These are phyloP conservation scores for Pterobdella sp. DNA, from an alignment of 2,888 invertebrate species.

Conservation along the genomic window DNA sequence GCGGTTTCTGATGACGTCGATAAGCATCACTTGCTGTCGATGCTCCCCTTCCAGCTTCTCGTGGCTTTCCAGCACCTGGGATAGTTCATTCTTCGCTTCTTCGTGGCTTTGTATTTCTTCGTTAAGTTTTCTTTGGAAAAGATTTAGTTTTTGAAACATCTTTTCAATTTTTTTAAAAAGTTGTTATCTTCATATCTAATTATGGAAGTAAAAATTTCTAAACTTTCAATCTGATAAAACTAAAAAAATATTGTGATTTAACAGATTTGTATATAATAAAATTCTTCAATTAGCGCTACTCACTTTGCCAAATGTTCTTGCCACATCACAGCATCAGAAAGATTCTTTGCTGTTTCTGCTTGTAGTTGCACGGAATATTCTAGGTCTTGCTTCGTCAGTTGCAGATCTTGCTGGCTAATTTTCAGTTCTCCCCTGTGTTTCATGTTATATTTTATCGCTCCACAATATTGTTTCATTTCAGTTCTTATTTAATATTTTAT, in stretches of 20 bases:
- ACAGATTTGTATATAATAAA: too few relatives aligned
- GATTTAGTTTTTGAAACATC: too few relatives aligned
- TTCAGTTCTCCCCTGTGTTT: neutral
- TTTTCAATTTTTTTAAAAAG: too few relatives aligned
- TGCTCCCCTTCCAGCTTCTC: conserved; percentile 7
- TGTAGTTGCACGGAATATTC: neutral
- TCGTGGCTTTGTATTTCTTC: neutral
- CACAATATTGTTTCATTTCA: too few relatives aligned
- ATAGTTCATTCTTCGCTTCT: neutral
- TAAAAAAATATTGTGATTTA: too few relatives aligned
- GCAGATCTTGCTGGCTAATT: neutral
- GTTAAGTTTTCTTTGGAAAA: neutral
- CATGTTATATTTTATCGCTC: too few relatives aligned
- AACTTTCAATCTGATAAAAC: too few relatives aligned
- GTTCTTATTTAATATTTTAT: too few relatives aligned
- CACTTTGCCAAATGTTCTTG: neutral
- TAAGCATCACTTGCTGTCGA: neutral
- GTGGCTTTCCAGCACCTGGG: neutral
- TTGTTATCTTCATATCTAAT: too few relatives aligned
- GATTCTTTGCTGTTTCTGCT: neutral
- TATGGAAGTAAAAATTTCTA: too few relatives aligned
- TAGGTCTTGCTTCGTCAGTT: neutral
- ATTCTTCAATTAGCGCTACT: too few relatives aligned
- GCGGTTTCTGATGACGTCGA: conserved; percentile 14
- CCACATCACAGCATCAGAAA: neutral